Conservation (phyloP, 92 coral and sea anemone species). For the Zoanthus sansibaricus region DNA sequence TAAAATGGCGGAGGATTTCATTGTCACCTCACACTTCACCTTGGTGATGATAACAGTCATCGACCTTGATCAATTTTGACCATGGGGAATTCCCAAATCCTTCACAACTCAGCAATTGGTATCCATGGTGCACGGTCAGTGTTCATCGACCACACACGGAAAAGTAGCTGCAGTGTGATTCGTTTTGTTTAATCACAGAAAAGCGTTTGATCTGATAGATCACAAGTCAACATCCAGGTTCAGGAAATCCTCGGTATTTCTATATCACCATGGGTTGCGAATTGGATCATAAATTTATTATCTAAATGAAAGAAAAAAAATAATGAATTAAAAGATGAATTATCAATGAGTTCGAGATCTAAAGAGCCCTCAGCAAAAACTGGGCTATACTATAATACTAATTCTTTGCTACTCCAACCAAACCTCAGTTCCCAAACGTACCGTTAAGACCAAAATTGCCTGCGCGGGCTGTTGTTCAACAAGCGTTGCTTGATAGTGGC, state of each 20-base stretch:
- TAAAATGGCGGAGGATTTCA: not conserved
- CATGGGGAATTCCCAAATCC: not conserved
- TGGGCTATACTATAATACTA: not conserved
- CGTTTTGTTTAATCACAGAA: constrained; percentile 7
- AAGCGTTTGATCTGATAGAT: not conserved
- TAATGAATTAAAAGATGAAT: too few species aligned
- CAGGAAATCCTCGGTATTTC: not conserved
- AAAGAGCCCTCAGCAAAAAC: too few species aligned
- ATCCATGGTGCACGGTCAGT: not conserved
- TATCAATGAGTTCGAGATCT: too few species aligned
- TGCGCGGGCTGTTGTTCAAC: constrained; percentile 73
- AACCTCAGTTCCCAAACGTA: constrained; percentile 16
- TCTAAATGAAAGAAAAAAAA: too few species aligned
- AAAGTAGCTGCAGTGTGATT: not conserved
- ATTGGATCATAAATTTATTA: not conserved
- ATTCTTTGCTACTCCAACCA: not conserved
- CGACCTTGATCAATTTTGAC: not conserved
- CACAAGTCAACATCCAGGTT: not conserved
- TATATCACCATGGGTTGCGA: not conserved
- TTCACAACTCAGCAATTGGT: not conserved
- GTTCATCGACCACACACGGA: not conserved
- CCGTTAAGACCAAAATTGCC: constrained; percentile 76
- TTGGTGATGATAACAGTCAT: not conserved
- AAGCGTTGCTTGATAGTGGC: constrained; percentile 81
- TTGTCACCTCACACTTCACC: constrained; percentile 19